Conservation (phyloP, 2,888 invertebrate genomes). For the Drosophila nr. medialis region DNA sequence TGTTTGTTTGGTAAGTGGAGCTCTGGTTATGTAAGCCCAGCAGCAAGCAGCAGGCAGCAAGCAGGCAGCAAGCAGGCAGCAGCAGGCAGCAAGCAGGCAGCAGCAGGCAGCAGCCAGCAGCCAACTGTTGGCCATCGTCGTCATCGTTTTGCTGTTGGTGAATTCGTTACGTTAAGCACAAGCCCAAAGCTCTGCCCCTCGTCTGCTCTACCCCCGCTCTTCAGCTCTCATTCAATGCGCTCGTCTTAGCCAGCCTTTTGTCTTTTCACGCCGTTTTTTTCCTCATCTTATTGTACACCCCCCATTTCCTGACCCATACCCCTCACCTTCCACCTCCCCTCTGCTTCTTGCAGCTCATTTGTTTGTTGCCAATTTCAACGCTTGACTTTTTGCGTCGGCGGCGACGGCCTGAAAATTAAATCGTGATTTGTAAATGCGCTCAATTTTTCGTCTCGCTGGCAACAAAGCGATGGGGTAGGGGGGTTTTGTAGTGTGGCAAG, state of each 20-base stretch:
- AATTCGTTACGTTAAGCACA: constrained; percentile 51
- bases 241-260: constrained; percentile 68
- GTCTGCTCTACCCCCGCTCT: neutral
- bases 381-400: constrained; percentile 67
- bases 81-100: constrained; percentile 12
- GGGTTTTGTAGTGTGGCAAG: neutral
- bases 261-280: constrained; percentile 65
- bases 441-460: constrained; percentile 67
- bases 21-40: constrained; percentile 63
- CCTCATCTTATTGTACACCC: neutral
- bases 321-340: neutral
- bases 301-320: neutral
- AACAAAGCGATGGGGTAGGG: neutral
- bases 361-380: constrained; percentile 81
- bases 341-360: constrained; percentile 53
- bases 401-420: constrained; percentile 72
- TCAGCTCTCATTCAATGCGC: constrained; percentile 3
- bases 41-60: constrained; percentile 27
- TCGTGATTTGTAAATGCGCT: constrained; percentile 81
- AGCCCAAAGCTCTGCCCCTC: constrained; percentile 19
- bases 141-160: constrained; percentile 15
- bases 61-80: constrained; percentile 11
- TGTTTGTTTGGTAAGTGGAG: constrained; percentile 79
- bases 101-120: constrained; percentile 29
- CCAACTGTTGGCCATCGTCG: constrained; percentile 61